Conservation (phyloP, 2,797 vertebrate species). For the Onychomys leucogaster region DNA sequence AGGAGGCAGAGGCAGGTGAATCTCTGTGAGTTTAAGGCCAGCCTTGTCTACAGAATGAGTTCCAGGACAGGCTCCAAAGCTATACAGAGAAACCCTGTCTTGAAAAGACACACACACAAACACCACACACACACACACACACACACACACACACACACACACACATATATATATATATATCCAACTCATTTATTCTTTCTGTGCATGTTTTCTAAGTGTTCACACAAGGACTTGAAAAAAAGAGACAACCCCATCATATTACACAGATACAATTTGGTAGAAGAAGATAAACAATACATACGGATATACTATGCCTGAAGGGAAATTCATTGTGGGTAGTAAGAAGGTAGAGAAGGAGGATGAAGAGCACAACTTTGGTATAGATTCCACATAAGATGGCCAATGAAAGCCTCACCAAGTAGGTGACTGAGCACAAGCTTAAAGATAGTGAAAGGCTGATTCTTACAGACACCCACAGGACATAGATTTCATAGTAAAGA, state of each 20-base stretch:
- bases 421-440: not conserved
- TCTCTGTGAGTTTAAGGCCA: too few species aligned
- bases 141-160: too few species aligned
- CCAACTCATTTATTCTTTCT: not conserved
- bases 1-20: too few species aligned
- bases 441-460: not conserved
- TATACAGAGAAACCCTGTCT: too few species aligned
- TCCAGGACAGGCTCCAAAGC: too few species aligned
- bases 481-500: not conserved
- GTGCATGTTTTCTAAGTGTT: not conserved
- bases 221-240: not conserved
- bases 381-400: not conserved
- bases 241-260: not conserved
- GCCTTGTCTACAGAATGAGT: too few species aligned
- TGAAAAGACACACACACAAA: too few species aligned
- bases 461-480: not conserved
- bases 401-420: not conserved
- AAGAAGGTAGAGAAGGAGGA: not conserved
- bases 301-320: not conserved
- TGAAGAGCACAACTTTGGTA: not conserved
- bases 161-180: too few species aligned
- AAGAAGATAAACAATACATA: not conserved
- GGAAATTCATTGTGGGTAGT: not conserved
- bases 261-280: not conserved
- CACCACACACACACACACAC: too few species aligned